phyloP scores from a whole-genome alignment of 2,113 vertebrate genomes.

The Barbus barbus region DNA sequence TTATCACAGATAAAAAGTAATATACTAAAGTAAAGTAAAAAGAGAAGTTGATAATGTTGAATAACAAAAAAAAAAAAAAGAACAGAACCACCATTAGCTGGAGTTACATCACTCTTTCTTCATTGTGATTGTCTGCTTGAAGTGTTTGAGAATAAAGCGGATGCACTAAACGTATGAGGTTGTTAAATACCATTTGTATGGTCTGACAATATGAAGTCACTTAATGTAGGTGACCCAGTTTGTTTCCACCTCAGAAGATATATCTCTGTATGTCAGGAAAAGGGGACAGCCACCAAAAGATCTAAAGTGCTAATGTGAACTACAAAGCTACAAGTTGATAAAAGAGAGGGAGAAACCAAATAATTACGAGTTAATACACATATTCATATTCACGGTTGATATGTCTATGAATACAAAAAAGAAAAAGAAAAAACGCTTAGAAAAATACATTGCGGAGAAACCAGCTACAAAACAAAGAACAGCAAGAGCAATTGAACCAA shows the following conservation, averaged over 20 bases:
- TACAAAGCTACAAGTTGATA: constrained; percentile 16
- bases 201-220: constrained; percentile 5
- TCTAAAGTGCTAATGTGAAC: constrained; percentile 25
- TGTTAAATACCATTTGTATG: constrained; percentile 32
- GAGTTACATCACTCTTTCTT: neutral
- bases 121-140: neutral
- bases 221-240: constrained; percentile 59
- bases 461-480: neutral
- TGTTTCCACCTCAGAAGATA: constrained; percentile 39
- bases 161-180: neutral
- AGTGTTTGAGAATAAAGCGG: neutral
- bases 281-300: constrained; percentile 30
- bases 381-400: neutral
- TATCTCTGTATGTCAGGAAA: constrained; percentile 40
- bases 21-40: no score
- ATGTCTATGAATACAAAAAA: neutral
- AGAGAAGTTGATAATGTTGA: neutral
- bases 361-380: neutral
- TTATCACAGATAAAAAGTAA: neutral
- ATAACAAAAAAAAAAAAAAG: neutral
- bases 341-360: neutral
- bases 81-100: neutral
- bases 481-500: neutral
- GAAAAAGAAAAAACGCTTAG: neutral
- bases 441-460: neutral